Evolutionary conservation across 2,888 invertebrate genomes (phyloP), one percentile per base, ranked within the genome.

Genomic region (Plagiodera versicolora): DNA sequence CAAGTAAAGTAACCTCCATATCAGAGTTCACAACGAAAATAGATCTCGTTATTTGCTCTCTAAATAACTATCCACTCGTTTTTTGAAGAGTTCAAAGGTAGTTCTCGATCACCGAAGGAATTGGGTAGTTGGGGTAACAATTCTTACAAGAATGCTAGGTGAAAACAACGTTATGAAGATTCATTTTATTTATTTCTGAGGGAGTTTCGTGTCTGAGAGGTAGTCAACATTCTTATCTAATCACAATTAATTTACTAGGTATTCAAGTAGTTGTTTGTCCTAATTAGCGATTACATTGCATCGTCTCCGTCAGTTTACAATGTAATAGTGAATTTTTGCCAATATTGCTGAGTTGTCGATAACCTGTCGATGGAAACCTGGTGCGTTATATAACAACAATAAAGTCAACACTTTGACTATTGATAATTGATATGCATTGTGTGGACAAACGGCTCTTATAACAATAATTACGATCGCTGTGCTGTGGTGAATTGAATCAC

Each of bases 401-500:
- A 24, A 24, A 24, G 24, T 39, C 39, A 8, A 45, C 57, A 50
- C 50, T 30, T 57, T 46, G 24, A 58, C 24, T 62, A 58, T 54
- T 57, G 60, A 62, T 62, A 65, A 24, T 28, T 24, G 56, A 39
- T 48, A 48, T 50, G 48, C 53, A 57, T 56, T 56, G 61, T 61
- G 58, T 63, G 53, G 63, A 66, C 63, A 66, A 66, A 61, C 58
- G 58, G 53, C 58, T 56, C 14, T 52, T 58, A 61, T 65, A 65
- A 59, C 64, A 62, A 66, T 66, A 61, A 62, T 62, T 61, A 62
- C 60, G 66, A 62, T 64, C 62, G 66, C 64, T 56, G 65, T 61
- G 61, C 61, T 63, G 66, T 57, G 63, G 63, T 65, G 58, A 63
- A 68, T 67, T 69, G 66, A 71, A 69, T 70, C 68, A 71, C 70